Evolutionary conservation across 92 coral and sea anemone genomes (phyloP).

Genomic region (Pocillopora meandrina): DNA sequence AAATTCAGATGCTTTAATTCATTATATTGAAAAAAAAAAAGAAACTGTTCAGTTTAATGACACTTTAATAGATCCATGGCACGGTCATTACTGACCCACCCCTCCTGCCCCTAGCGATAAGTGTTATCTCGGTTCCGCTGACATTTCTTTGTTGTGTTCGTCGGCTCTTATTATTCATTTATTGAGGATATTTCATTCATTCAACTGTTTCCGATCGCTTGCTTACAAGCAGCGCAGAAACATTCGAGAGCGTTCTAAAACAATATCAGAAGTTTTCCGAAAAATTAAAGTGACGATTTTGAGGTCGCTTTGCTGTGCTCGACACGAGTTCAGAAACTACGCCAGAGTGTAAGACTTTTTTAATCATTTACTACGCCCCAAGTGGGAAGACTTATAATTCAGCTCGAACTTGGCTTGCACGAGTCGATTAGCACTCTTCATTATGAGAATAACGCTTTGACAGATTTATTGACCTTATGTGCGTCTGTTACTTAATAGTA

Average conservation of each 20-base stretch:
- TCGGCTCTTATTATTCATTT: neutral
- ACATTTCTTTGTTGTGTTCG: constrained; percentile 18
- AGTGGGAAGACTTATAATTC: neutral
- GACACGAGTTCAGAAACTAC: neutral
- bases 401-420: neutral
- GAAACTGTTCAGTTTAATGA: too few relatives aligned
- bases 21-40: too few relatives aligned
- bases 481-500: neutral
- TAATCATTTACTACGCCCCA: neutral
- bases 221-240: neutral
- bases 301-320: neutral
- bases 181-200: neutral
- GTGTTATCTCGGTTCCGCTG: constrained; percentile 12
- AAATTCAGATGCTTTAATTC: too few relatives aligned
- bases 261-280: too few relatives aligned
- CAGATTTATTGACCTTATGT: constrained; percentile 5
- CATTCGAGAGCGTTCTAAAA: constrained; percentile 13
- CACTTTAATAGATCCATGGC: too few relatives aligned
- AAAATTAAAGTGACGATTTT: too few relatives aligned
- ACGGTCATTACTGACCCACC: too few relatives aligned
- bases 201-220: neutral
- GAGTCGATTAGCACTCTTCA: neutral
- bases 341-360: neutral
- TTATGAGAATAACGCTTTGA: neutral
- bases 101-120: too few relatives aligned